Evolutionary conservation across 2,888 invertebrate genomes (phyloP), one percentile per base, ranked within the genome.

Genomic region (Drosophila atripex): DNA sequence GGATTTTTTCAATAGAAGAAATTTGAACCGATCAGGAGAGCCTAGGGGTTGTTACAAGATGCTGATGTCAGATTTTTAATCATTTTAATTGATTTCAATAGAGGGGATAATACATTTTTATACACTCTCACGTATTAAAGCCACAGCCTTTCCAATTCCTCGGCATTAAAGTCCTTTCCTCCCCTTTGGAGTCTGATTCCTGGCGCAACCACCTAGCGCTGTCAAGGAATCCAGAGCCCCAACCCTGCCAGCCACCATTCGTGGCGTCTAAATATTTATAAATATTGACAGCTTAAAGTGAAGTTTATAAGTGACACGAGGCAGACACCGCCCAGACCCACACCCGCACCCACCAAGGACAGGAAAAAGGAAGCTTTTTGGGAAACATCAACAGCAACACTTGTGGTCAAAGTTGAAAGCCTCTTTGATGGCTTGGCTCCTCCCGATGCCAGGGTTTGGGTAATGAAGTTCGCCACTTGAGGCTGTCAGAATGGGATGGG

Each of bases 201-300:
- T 69, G 58, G 16, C 68, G 18, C 68, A 43, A 21, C 47, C 35
- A 38, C 28, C 45, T 46, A 50, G 60, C 43, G 63, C 60, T 47
- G 41, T 49, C 53, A 41, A 23, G 41, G 7, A 47, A 32, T 35
- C 35, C 35, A n/a, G 6, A 8, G 11, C 39, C 39, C 39, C 39
- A 41, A 16, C 39, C 39, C 14, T 8, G 18, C 41, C 59, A 47
- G 46, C 61, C 61, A 45, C 28, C 38, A 38, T 49, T 73, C 64
- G 66, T 73, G 77, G 70, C 64, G 75, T 75, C 85, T 78, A 80
- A 82, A 85, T 78, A 86, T 80, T 86, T 85, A 85, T 82, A 82
- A 87, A 82, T 80, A 86, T 85, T 85, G 85, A 85, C 85, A 82
- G 65, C 87, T 86, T 85, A 75, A 82, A 85, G 87, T 87, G 80